Conservation (phyloP, 2,888 invertebrate species). For the Lasioglossum morio region DNA sequence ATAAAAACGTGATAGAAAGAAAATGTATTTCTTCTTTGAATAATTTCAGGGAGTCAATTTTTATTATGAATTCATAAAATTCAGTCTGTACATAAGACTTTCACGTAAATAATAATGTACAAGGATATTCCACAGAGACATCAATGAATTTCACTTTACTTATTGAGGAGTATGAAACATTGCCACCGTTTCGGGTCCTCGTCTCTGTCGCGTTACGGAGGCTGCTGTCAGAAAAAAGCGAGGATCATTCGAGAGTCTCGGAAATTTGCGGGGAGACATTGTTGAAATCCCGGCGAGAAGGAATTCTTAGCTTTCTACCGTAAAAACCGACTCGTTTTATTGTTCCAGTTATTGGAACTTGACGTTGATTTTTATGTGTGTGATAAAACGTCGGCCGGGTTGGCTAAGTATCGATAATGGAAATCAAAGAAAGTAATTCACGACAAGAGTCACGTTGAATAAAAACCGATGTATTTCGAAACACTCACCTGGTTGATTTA, state of each 20-base stretch:
- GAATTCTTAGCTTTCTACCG: slow-evolving; percentile 9
- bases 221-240: neutral
- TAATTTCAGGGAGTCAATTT: no score
- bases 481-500: neutral
- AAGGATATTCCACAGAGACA: no score
- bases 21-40: no score
- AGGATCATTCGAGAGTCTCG: neutral
- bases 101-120: neutral
- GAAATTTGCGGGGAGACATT: neutral
- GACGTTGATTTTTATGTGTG: neutral
- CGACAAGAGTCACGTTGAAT: neutral
- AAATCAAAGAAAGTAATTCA: slow-evolving; percentile 6
- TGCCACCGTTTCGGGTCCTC: neutral
- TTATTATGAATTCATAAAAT: no score
- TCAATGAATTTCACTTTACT: no score
- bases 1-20: no score
- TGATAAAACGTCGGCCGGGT: neutral
- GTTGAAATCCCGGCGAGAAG: neutral
- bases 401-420: neutral
- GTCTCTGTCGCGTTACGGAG: neutral
- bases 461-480: neutral
- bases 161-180: neutral
- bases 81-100: neutral
- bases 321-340: neutral
- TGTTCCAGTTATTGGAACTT: neutral